A percentile compares a stretch with the other conserved stretches of the same genome.
phyloP scores from a whole-genome alignment of 2,888 invertebrate genomes.

The Drosophila pseudotakahashii region DNA sequence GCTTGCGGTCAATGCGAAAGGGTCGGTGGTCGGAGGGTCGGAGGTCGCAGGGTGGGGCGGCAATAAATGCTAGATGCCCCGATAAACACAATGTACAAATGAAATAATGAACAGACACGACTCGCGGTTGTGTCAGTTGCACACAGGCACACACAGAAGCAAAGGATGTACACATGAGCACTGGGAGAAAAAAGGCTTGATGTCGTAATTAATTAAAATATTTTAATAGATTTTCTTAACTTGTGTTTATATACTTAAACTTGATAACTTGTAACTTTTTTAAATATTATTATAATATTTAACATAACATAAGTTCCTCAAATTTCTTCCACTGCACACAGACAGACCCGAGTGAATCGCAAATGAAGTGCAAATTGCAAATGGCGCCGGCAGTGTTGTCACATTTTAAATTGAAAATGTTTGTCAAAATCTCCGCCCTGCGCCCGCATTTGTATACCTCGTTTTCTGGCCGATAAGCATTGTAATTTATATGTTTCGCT shows the following conservation, averaged over 20 bases:
- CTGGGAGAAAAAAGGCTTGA: neutral
- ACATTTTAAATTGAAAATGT: conserved; percentile 76
- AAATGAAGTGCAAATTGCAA: conserved; percentile 46
- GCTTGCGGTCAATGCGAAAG: conserved; percentile 55
- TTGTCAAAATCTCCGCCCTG: conserved; percentile 47
- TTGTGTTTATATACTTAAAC: too few relatives aligned
- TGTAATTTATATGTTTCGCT: conserved; percentile 46
- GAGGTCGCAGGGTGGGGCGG: conserved; percentile 1
- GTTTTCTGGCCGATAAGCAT: conserved; percentile 53
- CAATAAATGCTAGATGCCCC: conserved; percentile 64
- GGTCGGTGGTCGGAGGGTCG: neutral
- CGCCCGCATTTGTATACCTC: conserved; percentile 19
- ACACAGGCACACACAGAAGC: conserved; percentile 23
- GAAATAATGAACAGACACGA: conserved; percentile 71
- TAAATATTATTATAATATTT: too few relatives aligned
- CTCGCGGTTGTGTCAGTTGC: conserved; percentile 60
- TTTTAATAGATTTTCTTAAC: neutral
- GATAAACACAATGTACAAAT: conserved; percentile 74
- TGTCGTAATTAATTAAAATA: neutral
- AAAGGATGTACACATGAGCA: conserved; percentile 3
- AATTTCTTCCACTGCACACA: neutral
- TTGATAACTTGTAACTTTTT: too few relatives aligned
- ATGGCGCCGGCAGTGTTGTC: conserved; percentile 49
- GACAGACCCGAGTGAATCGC: conserved; percentile 21
- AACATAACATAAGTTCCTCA: neutral